A percentile compares a stretch with the other conserved stretches of the same genome.
These are phyloP conservation scores for Chrysomela aeneicollis DNA, from an alignment of 2,888 invertebrate genomes.

Conservation along the genomic window DNA sequence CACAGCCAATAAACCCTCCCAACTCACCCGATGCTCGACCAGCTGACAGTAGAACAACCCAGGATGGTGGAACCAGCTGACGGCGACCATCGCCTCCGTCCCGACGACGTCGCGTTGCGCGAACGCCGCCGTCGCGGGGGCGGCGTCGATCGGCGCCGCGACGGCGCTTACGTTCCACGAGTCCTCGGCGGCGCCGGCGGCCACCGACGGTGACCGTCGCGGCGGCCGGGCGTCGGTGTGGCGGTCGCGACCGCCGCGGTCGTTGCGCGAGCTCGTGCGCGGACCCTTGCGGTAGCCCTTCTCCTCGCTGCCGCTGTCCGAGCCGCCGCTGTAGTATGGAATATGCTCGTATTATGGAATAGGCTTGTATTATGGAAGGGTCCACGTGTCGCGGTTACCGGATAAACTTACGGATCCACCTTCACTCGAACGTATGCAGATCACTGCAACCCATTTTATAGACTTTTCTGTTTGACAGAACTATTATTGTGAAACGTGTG, in stretches of 20 bases:
- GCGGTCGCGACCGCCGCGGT: slow-evolving; percentile 27
- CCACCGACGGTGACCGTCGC: slow-evolving; percentile 24
- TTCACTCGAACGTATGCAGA: too few relatives aligned
- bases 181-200: slow-evolving; percentile 29
- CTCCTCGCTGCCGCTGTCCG: slow-evolving; percentile 55
- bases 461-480: too few relatives aligned
- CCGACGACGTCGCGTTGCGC: slow-evolving; percentile 58
- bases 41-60: slow-evolving; percentile 70
- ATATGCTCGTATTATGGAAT: too few relatives aligned
- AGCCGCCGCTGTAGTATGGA: slow-evolving; percentile 51
- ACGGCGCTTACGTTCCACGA: slow-evolving; percentile 49
- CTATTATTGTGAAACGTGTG: too few relatives aligned
- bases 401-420: too few relatives aligned
- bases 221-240: slow-evolving; percentile 30
- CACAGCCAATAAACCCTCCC: too few relatives aligned
- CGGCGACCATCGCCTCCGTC: slow-evolving; percentile 64
- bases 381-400: too few relatives aligned
- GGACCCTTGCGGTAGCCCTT: slow-evolving; percentile 50
- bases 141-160: slow-evolving; percentile 45
- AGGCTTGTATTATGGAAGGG: too few relatives aligned
- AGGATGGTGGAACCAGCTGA: slow-evolving; percentile 81
- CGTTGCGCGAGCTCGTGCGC: slow-evolving; percentile 47
- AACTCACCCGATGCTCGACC: slow-evolving; percentile 47
- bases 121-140: slow-evolving; percentile 47
- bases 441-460: too few relatives aligned